Conservation (phyloP, 92 coral and sea anemone species). For the Ricordea florida region DNA sequence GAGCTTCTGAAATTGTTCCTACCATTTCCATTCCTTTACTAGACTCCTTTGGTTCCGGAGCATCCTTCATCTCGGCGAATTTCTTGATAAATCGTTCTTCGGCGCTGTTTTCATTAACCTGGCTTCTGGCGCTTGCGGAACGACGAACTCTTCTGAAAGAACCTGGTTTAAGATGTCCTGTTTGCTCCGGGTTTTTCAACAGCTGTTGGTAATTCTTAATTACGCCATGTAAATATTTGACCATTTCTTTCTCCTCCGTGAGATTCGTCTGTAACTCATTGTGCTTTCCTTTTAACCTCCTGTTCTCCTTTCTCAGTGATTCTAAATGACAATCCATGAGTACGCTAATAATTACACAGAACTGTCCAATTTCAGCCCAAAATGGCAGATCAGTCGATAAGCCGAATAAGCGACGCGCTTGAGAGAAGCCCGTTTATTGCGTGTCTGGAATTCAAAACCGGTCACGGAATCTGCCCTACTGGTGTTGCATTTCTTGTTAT, state of each 20-base stretch:
- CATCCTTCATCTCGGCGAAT: constrained; percentile 18
- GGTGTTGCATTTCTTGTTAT: too few relatives aligned
- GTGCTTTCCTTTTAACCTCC: constrained; percentile 63
- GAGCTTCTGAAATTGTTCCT: too few relatives aligned
- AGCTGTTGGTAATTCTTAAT: constrained; percentile 89
- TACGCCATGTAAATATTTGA: constrained; percentile 82
- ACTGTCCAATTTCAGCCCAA: constrained; percentile 5
- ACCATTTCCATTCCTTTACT: neutral
- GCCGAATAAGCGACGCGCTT: neutral
- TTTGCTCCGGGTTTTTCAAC: constrained; percentile 47
- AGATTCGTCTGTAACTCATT: constrained; percentile 69
- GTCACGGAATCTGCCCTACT: too few relatives aligned
- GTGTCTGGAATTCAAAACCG: too few relatives aligned
- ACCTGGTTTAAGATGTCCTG: constrained; percentile 27
- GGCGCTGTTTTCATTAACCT: neutral
- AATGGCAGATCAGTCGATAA: neutral
- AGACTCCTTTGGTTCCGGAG: too few relatives aligned
- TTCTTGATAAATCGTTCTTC: constrained; percentile 21
- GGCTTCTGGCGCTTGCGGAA: neutral
- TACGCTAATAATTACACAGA: neutral
- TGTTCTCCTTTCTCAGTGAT: constrained; percentile 71
- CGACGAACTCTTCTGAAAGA: constrained; percentile 1
- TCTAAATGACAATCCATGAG: constrained; percentile 60
- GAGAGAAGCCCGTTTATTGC: neutral
- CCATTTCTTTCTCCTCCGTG: constrained; percentile 84